Base-by-base conservation (phyloP, 1,140 invertebrate species). In the Drosophila pachea region DNA sequence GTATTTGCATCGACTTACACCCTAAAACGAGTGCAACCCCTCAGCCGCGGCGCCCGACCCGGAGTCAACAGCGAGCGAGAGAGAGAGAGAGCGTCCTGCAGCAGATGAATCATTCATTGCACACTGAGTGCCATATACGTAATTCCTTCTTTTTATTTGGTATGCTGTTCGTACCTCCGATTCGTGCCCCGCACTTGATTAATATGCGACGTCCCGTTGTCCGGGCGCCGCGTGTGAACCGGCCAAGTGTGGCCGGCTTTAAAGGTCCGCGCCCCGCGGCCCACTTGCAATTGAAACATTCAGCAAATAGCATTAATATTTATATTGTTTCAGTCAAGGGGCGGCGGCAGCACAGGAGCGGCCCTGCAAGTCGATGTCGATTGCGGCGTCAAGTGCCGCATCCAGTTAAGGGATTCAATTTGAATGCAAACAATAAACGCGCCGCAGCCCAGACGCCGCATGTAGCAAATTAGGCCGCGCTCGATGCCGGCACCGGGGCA, bases 251-350 rank as follows among this genome's bases (percentile, higher is more conserved):
- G 74, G 58, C 58, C 55, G 50, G 43, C 56, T 73, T 68, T 40
- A 66, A 66, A 55, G 22, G 63, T 71, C 68, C 56, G 55, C 29
- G 32, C 49, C 22, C 7, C 22, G 7, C 16, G 4, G 47, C 35
- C 54, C 64, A 45, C 48, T 40, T 54, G 69, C 70, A 77, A 86
- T 86, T 86, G 81, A 86, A 86, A 82, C 78, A 74, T 86, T 86
- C 77, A 74, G 82, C 82, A 86, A 86, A 86, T 74, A 86, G 74
- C 77, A 86, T 86, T 86, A 86, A 86, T 86, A 86, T 86, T 86
- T 86, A 86, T 86, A 86, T 84, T 76, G 69, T 72, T 77, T 74
- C 66, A 66, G 73, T 29, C 40, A 4, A 9, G 7, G 16, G 9
- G 43, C 9, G 22, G 11, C 16, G 45, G 2, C 9, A 16, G 7